Conservation (phyloP, 2,888 invertebrate species). For the Drosophila algonquin region DNA sequence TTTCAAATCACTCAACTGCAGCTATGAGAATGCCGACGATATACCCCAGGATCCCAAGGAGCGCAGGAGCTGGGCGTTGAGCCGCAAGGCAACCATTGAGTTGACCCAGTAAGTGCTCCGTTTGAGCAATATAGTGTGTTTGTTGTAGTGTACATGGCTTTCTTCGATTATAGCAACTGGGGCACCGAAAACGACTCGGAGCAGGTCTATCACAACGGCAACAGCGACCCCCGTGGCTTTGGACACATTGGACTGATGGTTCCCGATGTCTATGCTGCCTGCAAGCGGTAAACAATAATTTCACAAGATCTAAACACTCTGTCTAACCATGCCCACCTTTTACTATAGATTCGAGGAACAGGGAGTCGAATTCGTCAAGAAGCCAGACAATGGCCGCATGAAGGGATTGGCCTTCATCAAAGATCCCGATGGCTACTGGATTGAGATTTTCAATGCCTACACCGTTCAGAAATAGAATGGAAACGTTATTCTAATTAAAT, state of each 20-base stretch:
- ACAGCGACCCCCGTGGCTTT: constrained; percentile 92
- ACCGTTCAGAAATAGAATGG: constrained; percentile 50
- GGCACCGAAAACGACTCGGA: constrained; percentile 94
- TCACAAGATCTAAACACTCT: neutral
- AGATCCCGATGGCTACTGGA: constrained; percentile 98
- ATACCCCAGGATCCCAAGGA: constrained; percentile 89
- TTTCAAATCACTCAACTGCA: constrained; percentile 31
- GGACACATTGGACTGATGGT: constrained; percentile 97
- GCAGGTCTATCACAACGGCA: constrained; percentile 94
- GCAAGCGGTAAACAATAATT: constrained; percentile 85
- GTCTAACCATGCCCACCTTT: constrained; percentile 39
- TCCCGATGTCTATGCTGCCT: constrained; percentile 94
- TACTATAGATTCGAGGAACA: constrained; percentile 88
- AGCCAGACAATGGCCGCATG: constrained; percentile 96
- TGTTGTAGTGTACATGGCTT: neutral
- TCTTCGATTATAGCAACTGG: constrained; percentile 90
- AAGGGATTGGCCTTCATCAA: constrained; percentile 97
- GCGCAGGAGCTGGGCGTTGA: constrained; percentile 90
- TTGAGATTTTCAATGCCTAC: constrained; percentile 91
- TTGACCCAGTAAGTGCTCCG: constrained; percentile 91
- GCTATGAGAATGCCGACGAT: constrained; percentile 90
- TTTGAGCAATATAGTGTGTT: neutral
- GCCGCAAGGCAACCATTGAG: constrained; percentile 93
- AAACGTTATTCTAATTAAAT: constrained; percentile 14
- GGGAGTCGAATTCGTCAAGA: constrained; percentile 95